Base-by-base conservation (phyloP, 2,888 invertebrate genomes). In the Polydrusus tereticollis region DNA sequence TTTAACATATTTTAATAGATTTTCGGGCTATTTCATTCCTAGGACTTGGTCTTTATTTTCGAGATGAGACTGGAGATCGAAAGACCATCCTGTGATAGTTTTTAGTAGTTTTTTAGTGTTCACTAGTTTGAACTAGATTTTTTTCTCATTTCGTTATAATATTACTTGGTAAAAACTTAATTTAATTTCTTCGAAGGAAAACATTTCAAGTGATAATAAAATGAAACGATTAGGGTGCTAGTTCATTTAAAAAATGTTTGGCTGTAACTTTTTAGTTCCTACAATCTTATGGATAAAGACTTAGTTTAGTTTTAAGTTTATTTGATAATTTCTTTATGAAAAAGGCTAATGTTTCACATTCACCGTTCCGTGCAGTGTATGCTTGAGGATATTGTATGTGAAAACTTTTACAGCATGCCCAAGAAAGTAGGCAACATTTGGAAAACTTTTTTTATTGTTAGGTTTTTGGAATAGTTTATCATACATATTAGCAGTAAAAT, bases 201-300 rank as follows among this genome's bases (percentile, higher is more conserved):
- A 36, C n/a, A n/a, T 33, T 55, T 6, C 16, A 16, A 55, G 50
- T 55, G 29, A 55, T 29, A 29, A 18, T 33, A 29, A 16, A 55
- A 18, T 5, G 10, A 55, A 8, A 16, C 5, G 20, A 7, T 12
- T 29, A n/a, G n/a, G n/a, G n/a, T n/a, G n/a, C 10, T 29, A 16
- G 52, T 59, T 41, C 26, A 23, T 26, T 38, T 47, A 63, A 63
- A 47, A 45, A 64, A 52, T 67, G 67, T 60, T 50, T 52, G 68
- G 60, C 68, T 60, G 68, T 68, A 68, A 68, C 68, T 68, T 60
- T 68, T 60, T 52, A 60, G 60, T 60, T 68, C 60, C 60, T 60
- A 23, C 23, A 26, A 55, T 7, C 20, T n/a, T 65, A 10, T 65
- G 43, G 14, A 43, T 59, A 57, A 26, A 26, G 26, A 43, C 41